Conservation (phyloP, 2,797 vertebrate species). For the Artibeus lituratus region DNA sequence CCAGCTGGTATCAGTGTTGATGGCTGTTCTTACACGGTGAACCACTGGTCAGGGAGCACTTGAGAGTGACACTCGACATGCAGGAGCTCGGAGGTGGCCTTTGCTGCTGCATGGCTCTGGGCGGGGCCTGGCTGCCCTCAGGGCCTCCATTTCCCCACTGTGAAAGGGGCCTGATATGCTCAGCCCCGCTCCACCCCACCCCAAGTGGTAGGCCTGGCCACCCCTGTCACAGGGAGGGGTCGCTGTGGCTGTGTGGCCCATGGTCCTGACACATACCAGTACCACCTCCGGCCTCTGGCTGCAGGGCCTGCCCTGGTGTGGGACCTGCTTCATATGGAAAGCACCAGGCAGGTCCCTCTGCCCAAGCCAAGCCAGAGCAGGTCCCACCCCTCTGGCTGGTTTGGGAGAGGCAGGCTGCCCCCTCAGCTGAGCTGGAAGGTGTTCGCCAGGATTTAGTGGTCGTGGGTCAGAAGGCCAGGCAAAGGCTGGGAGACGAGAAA, state of each 20-base stretch:
- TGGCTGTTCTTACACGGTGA: neutral
- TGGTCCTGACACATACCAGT: rapidly evolving
- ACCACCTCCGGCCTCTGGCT: neutral
- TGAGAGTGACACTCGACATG: neutral
- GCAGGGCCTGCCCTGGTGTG: neutral
- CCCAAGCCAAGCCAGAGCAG: neutral
- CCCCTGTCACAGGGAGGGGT: neutral
- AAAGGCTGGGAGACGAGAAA: neutral
- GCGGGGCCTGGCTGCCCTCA: neutral
- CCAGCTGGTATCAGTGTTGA: neutral
- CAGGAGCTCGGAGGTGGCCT: neutral
- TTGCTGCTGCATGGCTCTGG: neutral
- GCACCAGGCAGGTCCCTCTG: neutral
- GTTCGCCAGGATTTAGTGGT: neutral
- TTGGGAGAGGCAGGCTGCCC: neutral
- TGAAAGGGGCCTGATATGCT: neutral
- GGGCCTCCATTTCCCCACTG: neutral
- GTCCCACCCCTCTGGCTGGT: neutral
- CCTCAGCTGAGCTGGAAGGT: neutral
- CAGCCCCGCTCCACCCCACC: neutral
- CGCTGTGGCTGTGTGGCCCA: rapidly evolving
- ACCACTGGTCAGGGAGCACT: neutral
- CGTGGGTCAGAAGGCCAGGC: neutral
- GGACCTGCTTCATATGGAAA: rapidly evolving
- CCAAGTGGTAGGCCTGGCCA: neutral